Base-by-base conservation (phyloP, 2,113 vertebrate genomes). In the Scalopus aquaticus region DNA sequence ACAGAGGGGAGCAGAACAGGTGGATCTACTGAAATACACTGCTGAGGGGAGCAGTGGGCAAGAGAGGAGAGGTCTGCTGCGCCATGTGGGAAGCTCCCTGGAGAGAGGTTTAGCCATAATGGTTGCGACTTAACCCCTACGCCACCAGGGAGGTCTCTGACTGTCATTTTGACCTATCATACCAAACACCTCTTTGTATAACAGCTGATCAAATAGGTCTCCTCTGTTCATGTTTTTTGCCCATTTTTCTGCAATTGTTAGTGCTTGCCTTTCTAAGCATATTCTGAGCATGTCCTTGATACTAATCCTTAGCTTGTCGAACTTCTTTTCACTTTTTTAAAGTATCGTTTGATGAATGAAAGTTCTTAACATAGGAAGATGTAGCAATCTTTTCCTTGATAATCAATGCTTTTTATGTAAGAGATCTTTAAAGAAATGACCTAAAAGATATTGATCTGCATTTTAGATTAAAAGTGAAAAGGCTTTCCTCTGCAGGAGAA, bases 361-460 rank as follows among this genome's bases (percentile, higher is more conserved):
- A 70, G 11, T 88, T 88, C 72, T 92, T 91, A 35, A 70, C 42
- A n/a, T 62, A 69, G 70, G 30, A n/a, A 83, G 86, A 77, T 65
- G 0, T 60, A 78, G 72, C 35, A 64, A 4, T 26, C 17, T 44
- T 76, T 35, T 70, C n/a, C 60, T 91, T 79, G 56, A 37, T 88
- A 83, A n/a, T 24, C n/a, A 62, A 37, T 60, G 17, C 39, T 88
- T 93, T 91, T 46, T 80, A 42, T 44, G 67, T 74, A 79, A 42
- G n/a, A 85, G 51, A 35, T 67, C 37, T 49, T 64, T n/a, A 35
- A 49, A 90, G 30, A 86, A 87, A 65, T 30, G 19, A 44, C 37
- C 49, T 54, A 54, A 80, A 78, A 39, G 39, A 22, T 30, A 35
- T 74, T 42, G 60, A 20, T 28, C 65, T 92, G 8, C 69, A 49